A percentile compares a stretch with the other conserved stretches of the same genome.
These are phyloP conservation scores for Galemys pyrenaicus DNA, from an alignment of 2,113 vertebrate genomes.

Conservation along the genomic window DNA sequence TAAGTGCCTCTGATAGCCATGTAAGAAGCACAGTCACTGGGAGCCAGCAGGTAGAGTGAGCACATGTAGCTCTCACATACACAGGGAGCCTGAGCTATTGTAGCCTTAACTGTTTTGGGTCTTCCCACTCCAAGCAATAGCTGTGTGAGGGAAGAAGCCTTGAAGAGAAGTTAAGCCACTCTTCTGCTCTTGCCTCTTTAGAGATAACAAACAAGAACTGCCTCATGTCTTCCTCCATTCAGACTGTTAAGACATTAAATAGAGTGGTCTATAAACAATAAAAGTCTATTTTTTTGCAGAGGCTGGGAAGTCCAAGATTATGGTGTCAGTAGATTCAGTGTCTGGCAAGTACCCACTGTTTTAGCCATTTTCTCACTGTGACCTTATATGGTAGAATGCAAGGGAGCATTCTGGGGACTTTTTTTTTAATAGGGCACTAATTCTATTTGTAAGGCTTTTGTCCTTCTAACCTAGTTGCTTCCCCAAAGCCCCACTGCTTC, in stretches of 20 bases:
- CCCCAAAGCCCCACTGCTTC: not conserved
- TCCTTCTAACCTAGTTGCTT: not conserved
- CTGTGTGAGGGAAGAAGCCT: not conserved
- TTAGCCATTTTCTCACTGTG: not conserved
- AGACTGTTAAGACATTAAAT: not conserved
- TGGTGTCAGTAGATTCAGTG: not conserved
- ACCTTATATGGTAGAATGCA: not conserved
- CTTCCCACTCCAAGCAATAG: not conserved
- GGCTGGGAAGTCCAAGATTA: not conserved
- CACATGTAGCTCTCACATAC: not conserved
- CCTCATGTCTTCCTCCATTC: not conserved
- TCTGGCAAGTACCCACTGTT: not conserved
- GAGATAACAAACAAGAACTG: not conserved
- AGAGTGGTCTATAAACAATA: not conserved
- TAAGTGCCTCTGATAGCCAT: not conserved
- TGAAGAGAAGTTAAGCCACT: not conserved
- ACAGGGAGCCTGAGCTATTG: not conserved
- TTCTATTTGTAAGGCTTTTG: not conserved
- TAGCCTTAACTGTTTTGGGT: not conserved
- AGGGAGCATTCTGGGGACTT: not conserved
- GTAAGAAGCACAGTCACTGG: not conserved
- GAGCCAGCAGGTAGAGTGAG: not conserved
- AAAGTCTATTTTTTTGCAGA: not conserved
- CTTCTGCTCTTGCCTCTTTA: not conserved
- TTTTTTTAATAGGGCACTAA: not conserved